These are phyloP conservation scores for Ichneumoninae sp. DNA, from an alignment of 2,888 invertebrate species.

Conservation along the genomic window DNA sequence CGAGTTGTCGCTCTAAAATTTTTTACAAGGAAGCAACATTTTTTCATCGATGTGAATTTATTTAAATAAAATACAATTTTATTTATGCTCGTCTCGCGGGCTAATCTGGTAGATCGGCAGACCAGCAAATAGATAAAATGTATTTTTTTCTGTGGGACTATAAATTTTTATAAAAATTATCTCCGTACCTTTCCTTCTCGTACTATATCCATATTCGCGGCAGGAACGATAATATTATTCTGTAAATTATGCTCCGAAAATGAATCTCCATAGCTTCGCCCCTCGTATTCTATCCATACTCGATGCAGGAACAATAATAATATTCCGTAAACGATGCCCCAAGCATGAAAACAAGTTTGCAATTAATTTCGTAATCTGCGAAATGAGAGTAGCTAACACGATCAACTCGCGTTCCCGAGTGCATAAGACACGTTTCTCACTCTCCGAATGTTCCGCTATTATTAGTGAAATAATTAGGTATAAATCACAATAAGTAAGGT, in stretches of 20 bases:
- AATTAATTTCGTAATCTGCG: slow-evolving; percentile 3
- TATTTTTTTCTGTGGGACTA: background rate
- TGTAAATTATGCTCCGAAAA: background rate
- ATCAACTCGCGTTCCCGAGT: slow-evolving; percentile 41
- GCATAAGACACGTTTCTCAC: background rate
- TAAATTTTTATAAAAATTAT: background rate
- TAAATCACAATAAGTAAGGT: slow-evolving; percentile 63
- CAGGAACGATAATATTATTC: slow-evolving; percentile 2
- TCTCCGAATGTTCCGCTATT: slow-evolving; percentile 44
- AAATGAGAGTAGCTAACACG: slow-evolving; percentile 24
- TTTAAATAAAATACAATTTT: background rate
- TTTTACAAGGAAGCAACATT: too few relatives aligned
- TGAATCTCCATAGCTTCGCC: background rate
- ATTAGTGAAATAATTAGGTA: slow-evolving; percentile 62
- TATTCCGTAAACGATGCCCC: background rate
- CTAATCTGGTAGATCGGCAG: background rate
- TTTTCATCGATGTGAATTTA: too few relatives aligned
- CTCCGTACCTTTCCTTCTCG: background rate
- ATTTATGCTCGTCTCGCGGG: background rate
- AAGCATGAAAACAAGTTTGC: slow-evolving; percentile 2
- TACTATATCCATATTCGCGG: background rate
- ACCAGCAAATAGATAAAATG: background rate
- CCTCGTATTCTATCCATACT: background rate
- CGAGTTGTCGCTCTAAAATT: too few relatives aligned
- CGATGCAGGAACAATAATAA: background rate